phyloP scores from a whole-genome alignment of 2,113 vertebrate genomes.

The Pholis gunnellus region DNA sequence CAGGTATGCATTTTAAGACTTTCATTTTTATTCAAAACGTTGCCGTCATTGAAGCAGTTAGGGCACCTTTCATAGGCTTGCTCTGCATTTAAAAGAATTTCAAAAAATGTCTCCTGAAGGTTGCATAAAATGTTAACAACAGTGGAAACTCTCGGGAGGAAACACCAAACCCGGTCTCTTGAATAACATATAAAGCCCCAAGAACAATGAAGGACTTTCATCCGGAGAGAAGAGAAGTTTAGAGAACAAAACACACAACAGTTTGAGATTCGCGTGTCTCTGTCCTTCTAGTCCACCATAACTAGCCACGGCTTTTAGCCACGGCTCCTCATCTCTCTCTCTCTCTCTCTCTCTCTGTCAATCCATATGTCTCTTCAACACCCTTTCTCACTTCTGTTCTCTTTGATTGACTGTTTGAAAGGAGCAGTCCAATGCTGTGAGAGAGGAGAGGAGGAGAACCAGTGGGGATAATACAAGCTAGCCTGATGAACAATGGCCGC shows the following conservation, averaged over 20 bases:
- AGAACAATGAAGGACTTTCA: conserved; percentile 47
- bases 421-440: neutral
- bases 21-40: conserved; percentile 36
- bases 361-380: neutral
- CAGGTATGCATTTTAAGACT: conserved; percentile 22
- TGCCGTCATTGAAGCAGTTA: conserved; percentile 42
- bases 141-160: conserved; percentile 37
- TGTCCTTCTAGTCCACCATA: neutral
- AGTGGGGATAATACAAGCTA: neutral
- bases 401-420: neutral
- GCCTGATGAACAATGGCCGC: conserved; percentile 20
- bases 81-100: conserved; percentile 46
- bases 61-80: conserved; percentile 42
- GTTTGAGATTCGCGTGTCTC: neutral
- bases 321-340: neutral
- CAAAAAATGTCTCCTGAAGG: conserved; percentile 53
- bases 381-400: neutral
- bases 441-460: neutral
- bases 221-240: neutral
- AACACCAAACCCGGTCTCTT: conserved; percentile 25
- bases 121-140: conserved; percentile 65
- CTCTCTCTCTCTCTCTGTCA: neutral
- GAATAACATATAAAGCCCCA: conserved; percentile 36
- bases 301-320: neutral
- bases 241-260: conserved; percentile 14